These are phyloP conservation scores for Antedon mediterranea DNA, from an alignment of 53 echinoderm and acorn worm species.

Conservation along the genomic window DNA sequence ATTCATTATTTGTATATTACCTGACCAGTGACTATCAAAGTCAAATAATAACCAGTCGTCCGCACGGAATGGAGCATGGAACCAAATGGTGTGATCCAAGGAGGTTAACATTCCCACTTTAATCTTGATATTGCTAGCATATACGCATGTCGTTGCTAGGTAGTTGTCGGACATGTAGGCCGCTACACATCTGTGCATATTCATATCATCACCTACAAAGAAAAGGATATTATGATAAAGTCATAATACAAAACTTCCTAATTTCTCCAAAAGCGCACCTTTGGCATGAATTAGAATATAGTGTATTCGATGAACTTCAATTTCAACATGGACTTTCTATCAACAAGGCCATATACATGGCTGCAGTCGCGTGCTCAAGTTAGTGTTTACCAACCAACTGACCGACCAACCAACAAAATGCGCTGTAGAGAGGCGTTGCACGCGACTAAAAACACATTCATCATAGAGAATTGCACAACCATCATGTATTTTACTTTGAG, in stretches of 20 bases:
- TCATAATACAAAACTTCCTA: background rate
- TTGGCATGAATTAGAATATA: too few species aligned
- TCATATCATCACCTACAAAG: conserved; percentile 40
- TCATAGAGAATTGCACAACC: too few species aligned
- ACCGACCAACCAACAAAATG: too few species aligned
- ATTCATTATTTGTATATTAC: too few species aligned
- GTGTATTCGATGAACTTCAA: too few species aligned
- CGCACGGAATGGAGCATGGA: conserved; percentile 69
- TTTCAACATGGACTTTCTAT: too few species aligned
- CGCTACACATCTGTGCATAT: conserved; percentile 33
- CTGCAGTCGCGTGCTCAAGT: too few species aligned
- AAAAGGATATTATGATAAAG: background rate
- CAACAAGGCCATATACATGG: too few species aligned
- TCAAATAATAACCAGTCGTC: conserved; percentile 93
- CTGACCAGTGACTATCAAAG: conserved; percentile 56
- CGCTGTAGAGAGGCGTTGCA: too few species aligned
- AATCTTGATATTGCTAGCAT: conserved; percentile 26
- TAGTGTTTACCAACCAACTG: too few species aligned
- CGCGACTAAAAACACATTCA: too few species aligned
- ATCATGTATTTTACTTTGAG: too few species aligned
- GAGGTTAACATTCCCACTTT: conserved; percentile 37
- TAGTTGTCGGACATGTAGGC: conserved; percentile 72
- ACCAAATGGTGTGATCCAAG: conserved; percentile 86
- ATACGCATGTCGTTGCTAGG: conserved; percentile 21
- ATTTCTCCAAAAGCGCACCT: background rate